Evolutionary conservation across 2,797 vertebrate genomes (phyloP).

Genomic region (Cheirogaleus major): DNA sequence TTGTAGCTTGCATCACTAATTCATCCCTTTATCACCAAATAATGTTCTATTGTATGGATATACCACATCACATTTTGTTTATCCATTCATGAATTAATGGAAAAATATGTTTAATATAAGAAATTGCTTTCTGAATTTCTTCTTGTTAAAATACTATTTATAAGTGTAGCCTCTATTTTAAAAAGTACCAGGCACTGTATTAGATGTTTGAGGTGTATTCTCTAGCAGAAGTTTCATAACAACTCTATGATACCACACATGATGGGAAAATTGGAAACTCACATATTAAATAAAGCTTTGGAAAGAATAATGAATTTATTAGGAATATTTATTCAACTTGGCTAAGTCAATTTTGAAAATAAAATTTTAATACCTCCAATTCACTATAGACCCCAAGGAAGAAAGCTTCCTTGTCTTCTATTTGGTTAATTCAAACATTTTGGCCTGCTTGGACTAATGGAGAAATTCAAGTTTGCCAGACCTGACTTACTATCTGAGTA

Average conservation of each 20-base stretch:
- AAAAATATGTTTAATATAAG: background rate
- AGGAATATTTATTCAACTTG: background rate
- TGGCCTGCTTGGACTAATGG: background rate
- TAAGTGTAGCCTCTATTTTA: background rate
- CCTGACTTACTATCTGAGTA: background rate
- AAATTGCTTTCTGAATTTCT: background rate
- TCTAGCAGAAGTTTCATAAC: background rate
- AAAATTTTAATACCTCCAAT: background rate
- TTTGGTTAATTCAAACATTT: background rate
- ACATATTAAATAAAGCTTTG: background rate
- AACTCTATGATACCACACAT: background rate
- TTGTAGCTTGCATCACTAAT: background rate
- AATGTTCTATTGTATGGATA: background rate
- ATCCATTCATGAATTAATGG: background rate
- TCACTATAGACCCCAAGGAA: background rate
- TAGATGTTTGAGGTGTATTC: background rate
- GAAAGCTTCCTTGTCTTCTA: background rate
- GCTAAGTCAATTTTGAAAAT: background rate
- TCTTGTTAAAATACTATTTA: background rate
- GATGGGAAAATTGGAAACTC: background rate
- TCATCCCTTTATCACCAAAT: background rate
- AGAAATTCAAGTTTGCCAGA: background rate
- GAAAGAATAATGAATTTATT: background rate
- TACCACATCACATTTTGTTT: background rate
- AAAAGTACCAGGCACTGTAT: background rate